These are phyloP conservation scores for Pentamera pediparva DNA, from an alignment of 53 echinoderm and acorn worm genomes.

Conservation along the genomic window DNA sequence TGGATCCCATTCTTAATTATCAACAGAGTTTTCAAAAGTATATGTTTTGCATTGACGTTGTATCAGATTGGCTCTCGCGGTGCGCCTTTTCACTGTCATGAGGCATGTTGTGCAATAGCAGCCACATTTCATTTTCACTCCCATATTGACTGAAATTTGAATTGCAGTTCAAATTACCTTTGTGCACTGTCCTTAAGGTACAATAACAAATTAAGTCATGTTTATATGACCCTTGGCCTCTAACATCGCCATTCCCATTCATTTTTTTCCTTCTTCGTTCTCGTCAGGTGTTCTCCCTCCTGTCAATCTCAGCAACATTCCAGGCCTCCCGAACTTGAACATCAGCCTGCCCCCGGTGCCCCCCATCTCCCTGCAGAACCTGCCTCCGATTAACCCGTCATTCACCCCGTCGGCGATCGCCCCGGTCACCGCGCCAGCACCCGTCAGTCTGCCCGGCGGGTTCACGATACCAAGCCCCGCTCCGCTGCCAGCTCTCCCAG, in stretches of 20 bases:
- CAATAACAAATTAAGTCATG: too few species aligned
- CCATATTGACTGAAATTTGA: too few species aligned
- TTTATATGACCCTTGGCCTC: too few species aligned
- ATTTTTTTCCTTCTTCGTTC: conserved; percentile 8
- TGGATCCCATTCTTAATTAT: too few species aligned
- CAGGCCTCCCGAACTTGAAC: conserved; percentile 81
- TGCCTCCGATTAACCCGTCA: conserved; percentile 54
- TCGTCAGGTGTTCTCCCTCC: conserved; percentile 78
- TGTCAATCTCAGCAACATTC: conserved; percentile 82
- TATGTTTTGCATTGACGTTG: too few species aligned
- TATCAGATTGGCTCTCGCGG: too few species aligned
- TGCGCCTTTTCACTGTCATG: not conserved
- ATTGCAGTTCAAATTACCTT: not conserved
- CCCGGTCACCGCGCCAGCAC: conserved; percentile 35
- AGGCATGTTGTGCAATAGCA: too few species aligned
- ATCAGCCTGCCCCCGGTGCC: conserved; percentile 83
- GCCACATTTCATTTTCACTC: too few species aligned
- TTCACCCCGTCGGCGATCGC: conserved; percentile 7
- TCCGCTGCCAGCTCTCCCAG: conserved; percentile 72
- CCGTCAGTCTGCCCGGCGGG: conserved; percentile 55
- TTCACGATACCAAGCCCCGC: conserved; percentile 85
- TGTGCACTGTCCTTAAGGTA: not conserved
- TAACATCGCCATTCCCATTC: not conserved
- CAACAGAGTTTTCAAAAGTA: too few species aligned
- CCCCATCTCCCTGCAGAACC: conserved; percentile 54